Percentiles rank a stretch among this genome's conserved stretches.
These are phyloP conservation scores for Bergia puertoricense DNA, from an alignment of 92 coral and sea anemone species.

Conservation along the genomic window DNA sequence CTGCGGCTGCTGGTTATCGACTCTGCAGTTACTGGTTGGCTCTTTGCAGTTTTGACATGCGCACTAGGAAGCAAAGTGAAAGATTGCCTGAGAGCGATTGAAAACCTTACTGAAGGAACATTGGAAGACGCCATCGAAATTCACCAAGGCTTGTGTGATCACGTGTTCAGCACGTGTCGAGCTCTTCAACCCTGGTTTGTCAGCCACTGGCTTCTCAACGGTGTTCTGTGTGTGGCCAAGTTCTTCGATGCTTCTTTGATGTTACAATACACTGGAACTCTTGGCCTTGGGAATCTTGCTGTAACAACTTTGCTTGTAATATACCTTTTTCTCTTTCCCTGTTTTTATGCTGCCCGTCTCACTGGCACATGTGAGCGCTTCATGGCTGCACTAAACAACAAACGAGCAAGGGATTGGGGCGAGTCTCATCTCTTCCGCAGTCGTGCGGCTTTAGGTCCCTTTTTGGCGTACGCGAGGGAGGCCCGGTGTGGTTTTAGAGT, in stretches of 20 bases:
- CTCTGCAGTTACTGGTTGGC: not conserved
- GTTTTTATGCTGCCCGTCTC: slow-evolving; percentile 8
- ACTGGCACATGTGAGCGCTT: not conserved
- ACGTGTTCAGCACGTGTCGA: slow-evolving; percentile 2
- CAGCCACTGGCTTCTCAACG: not conserved
- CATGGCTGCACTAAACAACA: not conserved
- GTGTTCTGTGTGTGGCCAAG: not conserved
- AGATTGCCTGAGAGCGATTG: not conserved
- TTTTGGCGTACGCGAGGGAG: not conserved
- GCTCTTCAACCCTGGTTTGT: not conserved
- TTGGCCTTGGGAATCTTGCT: too few relatives aligned
- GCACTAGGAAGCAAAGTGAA: not conserved
- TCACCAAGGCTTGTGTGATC: not conserved
- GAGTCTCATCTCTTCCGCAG: slow-evolving; percentile 1
- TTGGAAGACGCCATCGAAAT: not conserved
- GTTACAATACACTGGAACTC: too few relatives aligned
- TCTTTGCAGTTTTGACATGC: not conserved
- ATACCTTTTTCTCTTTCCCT: not conserved
- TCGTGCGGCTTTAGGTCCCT: not conserved
- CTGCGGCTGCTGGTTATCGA: too few relatives aligned
- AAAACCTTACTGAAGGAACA: not conserved
- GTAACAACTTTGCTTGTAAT: too few relatives aligned
- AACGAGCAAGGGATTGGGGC: slow-evolving; percentile 20
- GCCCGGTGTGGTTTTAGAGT: slow-evolving; percentile 17
- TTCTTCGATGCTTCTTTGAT: too few relatives aligned